Evolutionary conservation across 2,797 vertebrate genomes (phyloP), one percentile per base, ranked within the genome.

Genomic region (Zonotrichia albicollis): DNA sequence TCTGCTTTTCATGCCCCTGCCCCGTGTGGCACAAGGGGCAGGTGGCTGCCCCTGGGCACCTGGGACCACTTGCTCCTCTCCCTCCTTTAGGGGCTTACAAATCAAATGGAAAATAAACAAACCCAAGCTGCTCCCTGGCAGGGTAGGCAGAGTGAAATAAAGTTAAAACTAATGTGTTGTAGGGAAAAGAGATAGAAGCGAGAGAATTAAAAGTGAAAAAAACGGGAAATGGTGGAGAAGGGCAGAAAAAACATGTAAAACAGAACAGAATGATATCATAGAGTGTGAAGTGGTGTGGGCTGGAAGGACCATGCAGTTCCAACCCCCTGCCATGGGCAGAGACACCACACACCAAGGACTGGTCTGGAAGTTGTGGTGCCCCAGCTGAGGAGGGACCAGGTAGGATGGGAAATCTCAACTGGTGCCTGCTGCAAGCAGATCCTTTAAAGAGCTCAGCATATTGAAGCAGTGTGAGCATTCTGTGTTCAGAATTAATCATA

Each of bases 1-100:
- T 76, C 34, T n/a, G 34, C 57, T 40, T 74, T 60, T 48, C 32
- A 0, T 20, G 13, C 6, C 27, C 43, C n/a, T 21, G 1, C 8
- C 4, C 16, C 2, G 0, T 0, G 14, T 3, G 14, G n/a, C 1
- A 2, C 45, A 5, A 11, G 30, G 55, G 60, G 15, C 64, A 61
- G 38, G 34, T 7, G 21, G 60, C 25, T 51, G 43, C 16, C 36
- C 43, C 82, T 14, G 18, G 15, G 36, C 42, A 16, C 1, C 0
- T 6, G 45, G 27, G 27, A 34, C 27, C 7, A 0, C 9, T 32
- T 18, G 22, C 65, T 79, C n/a, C 3, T 0, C 43, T 93, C 50
- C n/a, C 16, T 46, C 26, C 36, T 46, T 54, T 29, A 4, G 12
- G 13, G 7, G 17, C 17, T 46, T 61, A 45, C 42, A 54, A 62